These are phyloP conservation scores for Pygmarrhopalites habei DNA, from an alignment of 1,140 invertebrate genomes.

Conservation along the genomic window DNA sequence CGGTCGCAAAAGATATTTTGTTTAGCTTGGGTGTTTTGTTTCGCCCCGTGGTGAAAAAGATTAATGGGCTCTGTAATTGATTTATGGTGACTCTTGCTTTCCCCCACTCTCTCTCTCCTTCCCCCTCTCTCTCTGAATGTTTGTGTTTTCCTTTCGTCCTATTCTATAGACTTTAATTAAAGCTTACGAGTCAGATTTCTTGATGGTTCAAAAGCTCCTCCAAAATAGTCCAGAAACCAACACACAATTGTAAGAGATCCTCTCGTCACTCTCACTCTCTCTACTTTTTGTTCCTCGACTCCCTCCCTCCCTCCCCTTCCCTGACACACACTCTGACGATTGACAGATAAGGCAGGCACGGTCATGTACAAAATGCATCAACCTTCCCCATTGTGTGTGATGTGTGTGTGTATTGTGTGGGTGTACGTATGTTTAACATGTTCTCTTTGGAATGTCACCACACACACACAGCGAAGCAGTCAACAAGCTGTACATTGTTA, in stretches of 20 bases:
- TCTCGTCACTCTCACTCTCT: neutral
- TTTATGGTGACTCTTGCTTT: conserved; percentile 35
- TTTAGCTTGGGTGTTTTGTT: conserved; percentile 29
- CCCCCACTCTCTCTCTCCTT: no score
- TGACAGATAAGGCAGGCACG: conserved; percentile 3
- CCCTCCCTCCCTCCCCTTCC: no score
- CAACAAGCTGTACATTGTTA: no score
- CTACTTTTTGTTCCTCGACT: neutral
- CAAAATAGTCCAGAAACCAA: no score
- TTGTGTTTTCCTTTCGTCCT: no score
- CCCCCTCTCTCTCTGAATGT: no score
- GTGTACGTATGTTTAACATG: no score
- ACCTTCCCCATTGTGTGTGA: no score
- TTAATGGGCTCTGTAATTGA: conserved; percentile 38
- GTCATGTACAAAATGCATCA: no score
- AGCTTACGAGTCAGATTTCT: conserved; percentile 38
- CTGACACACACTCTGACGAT: neutral
- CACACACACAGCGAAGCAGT: no score
- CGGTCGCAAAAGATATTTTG: conserved; percentile 23
- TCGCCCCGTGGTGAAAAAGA: conserved; percentile 33
- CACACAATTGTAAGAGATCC: neutral
- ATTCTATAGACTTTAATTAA: conserved; percentile 36
- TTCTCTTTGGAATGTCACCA: no score
- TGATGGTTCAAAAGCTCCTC: conserved; percentile 25
- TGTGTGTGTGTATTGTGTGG: no score